Percentiles rank a stretch among this genome's conserved stretches.
Conservation (phyloP, 2,797 vertebrate genomes). For the Xyrichtys novacula region DNA sequence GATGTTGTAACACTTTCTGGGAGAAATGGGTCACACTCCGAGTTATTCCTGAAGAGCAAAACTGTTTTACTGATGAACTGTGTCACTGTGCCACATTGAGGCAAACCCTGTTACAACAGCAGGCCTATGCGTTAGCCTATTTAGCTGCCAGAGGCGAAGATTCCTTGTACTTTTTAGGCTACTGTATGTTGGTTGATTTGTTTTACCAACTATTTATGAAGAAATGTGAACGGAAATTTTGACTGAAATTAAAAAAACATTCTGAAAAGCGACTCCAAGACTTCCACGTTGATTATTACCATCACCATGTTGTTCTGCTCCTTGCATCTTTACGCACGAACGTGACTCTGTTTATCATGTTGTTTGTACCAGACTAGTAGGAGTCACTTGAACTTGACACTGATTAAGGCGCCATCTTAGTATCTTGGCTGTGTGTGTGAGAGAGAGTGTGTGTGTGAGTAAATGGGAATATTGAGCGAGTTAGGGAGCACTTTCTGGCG, state of each 20-base stretch:
- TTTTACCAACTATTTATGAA: conserved; percentile 88
- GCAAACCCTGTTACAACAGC: conserved; percentile 81
- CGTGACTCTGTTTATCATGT: conserved; percentile 48
- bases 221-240: conserved; percentile 86
- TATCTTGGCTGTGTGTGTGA: conserved; percentile 59
- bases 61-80: conserved; percentile 87
- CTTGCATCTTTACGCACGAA: conserved; percentile 40
- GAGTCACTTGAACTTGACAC: conserved; percentile 88
- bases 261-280: conserved; percentile 78
- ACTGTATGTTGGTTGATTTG: conserved; percentile 88
- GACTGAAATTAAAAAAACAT: conserved; percentile 87
- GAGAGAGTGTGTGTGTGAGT: conserved; percentile 10
- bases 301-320: conserved; percentile 54
- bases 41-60: conserved; percentile 88
- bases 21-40: conserved; percentile 85
- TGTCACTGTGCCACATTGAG: conserved; percentile 87
- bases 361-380: conserved; percentile 66
- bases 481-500: conserved; percentile 44
- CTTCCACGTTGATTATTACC: conserved; percentile 74
- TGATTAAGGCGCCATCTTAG: conserved; percentile 86
- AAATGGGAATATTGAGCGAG: conserved; percentile 47
- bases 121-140: conserved; percentile 78
- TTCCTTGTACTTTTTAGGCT: conserved; percentile 85
- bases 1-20: conserved; percentile 87
- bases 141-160: conserved; percentile 75